Evolutionary conservation across 2,797 vertebrate species (phyloP), one percentile per base, ranked within the genome.

Genomic region (Kryptopterus vitreolus): DNA sequence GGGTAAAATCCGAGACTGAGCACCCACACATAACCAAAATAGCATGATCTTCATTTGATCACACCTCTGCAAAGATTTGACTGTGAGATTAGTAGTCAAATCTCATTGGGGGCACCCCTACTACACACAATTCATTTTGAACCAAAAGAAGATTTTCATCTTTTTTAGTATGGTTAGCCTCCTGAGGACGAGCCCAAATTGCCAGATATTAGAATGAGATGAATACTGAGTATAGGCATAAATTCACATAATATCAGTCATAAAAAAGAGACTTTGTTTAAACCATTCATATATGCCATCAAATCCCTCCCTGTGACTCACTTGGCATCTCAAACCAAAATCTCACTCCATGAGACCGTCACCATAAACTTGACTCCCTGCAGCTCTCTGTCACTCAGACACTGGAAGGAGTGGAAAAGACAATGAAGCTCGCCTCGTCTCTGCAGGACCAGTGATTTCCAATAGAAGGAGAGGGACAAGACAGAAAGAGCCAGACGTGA

Each of bases 381-480:
- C 62, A 74, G 79, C 24, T 66, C 53, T 26, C 53, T 74, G 53
- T 74, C 77, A 79, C 29, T 65, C 52, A 66, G n/a, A 65, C 22
- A 73, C 65, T 82, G 48, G 66, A 53, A 81, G 76, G 69, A 65
- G 83, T 87, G 87, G 85, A 81, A 71, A 59, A 85, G 82, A 87
- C 82, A 92, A 91, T 88, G 91, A 89, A 84, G 88, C 81, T 69
- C 81, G 78, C 85, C 74, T 83, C 74, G 81, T 75, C 75, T 38
- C 74, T 69, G 73, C 90, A 90, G 82, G 86, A 85, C 83, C 83
- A 87, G 76, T 89, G 87, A 93, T 94, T 94, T 93, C 91, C 91
- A 93, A 93, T 90, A 92, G 91, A 94, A 94, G 91, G 89, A 91
- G 86, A 89, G 78, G 63, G 86, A 87, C 87, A 90, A 90, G 87